Percentiles rank a stretch among this genome's conserved stretches.
These are phyloP conservation scores for Callionymus lyra DNA, from an alignment of 2,113 vertebrate species.

Conservation along the genomic window DNA sequence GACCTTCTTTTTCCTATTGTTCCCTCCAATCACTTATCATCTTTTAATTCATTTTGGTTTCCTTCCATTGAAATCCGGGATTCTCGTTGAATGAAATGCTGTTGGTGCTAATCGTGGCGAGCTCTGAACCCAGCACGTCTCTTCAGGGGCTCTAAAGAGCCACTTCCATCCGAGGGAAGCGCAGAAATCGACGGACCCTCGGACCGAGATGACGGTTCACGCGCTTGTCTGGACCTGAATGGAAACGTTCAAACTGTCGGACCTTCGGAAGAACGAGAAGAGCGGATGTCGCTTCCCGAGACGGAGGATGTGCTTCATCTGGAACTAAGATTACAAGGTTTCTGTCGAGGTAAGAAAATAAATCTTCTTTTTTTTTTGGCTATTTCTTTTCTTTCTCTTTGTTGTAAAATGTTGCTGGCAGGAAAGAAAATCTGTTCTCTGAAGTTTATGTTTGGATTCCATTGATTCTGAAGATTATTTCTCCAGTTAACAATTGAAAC, in stretches of 20 bases:
- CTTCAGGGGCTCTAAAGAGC: conserved; percentile 40
- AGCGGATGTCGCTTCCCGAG: conserved; percentile 3
- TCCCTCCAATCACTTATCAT: too few relatives aligned
- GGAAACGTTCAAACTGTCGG: conserved; percentile 33
- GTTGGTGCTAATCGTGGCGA: too few relatives aligned
- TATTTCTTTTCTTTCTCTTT: neutral
- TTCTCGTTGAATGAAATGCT: too few relatives aligned
- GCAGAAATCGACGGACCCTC: conserved; percentile 19
- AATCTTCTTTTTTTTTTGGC: neutral
- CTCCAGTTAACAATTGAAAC: too few relatives aligned
- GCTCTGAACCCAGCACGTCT: conserved; percentile 1
- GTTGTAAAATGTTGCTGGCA: neutral
- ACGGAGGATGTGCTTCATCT: neutral
- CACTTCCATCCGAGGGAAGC: conserved; percentile 48
- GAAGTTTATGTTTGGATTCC: too few relatives aligned
- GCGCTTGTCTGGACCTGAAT: conserved; percentile 33
- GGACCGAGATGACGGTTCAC: conserved; percentile 13
- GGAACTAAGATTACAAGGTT: conserved; percentile 14
- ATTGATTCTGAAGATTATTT: too few relatives aligned
- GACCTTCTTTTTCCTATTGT: too few relatives aligned
- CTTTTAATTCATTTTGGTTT: too few relatives aligned
- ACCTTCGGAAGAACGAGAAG: conserved; percentile 12
- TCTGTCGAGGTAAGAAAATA: conserved; percentile 40
- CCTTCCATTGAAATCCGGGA: too few relatives aligned
- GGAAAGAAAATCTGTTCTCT: too few relatives aligned